Evolutionary conservation across 2,888 invertebrate genomes (phyloP).

Genomic region (Tuberolachnus salignus): DNA sequence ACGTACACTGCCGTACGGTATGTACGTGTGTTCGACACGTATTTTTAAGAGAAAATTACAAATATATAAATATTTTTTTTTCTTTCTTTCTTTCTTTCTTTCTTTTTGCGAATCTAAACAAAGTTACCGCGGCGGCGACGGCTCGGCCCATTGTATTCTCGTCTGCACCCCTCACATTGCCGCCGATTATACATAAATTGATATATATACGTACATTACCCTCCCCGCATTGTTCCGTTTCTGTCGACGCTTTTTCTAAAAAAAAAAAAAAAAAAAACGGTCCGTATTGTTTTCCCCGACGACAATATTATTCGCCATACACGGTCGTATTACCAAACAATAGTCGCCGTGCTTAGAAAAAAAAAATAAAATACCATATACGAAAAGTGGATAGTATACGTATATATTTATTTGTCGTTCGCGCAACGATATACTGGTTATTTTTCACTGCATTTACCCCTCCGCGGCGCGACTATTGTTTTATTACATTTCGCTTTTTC

Average conservation of each 20-base stretch:
- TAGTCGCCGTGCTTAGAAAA: slow-evolving; percentile 27
- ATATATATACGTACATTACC: slow-evolving; percentile 9
- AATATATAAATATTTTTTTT: slow-evolving; percentile 9
- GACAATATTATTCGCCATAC: background rate
- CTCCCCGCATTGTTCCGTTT: slow-evolving; percentile 25
- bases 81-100: background rate
- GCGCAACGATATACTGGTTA: background rate
- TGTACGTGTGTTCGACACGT: background rate
- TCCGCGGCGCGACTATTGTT: slow-evolving; percentile 5
- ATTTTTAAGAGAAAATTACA: slow-evolving; percentile 9
- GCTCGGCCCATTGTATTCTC: slow-evolving; percentile 6
- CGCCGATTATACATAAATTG: background rate
- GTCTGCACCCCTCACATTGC: background rate
- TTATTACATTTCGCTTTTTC: slow-evolving; percentile 1
- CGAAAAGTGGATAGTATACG: background rate
- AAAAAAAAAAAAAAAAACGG: too few relatives aligned
- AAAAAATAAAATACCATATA: background rate
- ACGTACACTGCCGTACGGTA: background rate
- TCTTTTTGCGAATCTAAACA: background rate
- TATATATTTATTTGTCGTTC: background rate
- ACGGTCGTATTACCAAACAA: slow-evolving; percentile 28
- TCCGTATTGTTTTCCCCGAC: slow-evolving; percentile 22
- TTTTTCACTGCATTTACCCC: slow-evolving; percentile 8
- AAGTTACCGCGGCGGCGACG: background rate
- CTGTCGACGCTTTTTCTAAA: slow-evolving; percentile 26